Evolutionary conservation across 2,113 vertebrate species (phyloP).

Genomic region (Tinamus guttatus): DNA sequence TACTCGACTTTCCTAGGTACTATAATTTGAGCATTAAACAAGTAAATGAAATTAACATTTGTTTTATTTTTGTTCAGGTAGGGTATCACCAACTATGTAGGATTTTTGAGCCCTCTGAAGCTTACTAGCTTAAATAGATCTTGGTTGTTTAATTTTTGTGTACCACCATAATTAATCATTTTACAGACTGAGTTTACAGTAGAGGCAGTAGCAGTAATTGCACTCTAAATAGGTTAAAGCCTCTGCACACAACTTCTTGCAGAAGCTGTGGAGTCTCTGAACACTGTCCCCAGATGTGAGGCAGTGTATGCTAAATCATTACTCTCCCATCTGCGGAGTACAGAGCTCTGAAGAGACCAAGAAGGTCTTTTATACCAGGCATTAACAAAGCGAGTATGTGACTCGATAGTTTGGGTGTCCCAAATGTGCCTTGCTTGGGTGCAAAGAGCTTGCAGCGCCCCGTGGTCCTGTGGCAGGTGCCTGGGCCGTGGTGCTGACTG

Average conservation of each 20-base stretch:
- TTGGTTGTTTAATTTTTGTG: not conserved
- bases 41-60: not conserved
- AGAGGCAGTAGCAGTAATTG: not conserved
- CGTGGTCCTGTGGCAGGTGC: accelerated
- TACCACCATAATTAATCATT: not conserved
- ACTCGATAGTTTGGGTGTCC: not conserved
- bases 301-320: not conserved
- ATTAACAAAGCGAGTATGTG: not conserved
- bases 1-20: not conserved
- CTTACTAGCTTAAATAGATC: not conserved
- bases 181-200: not conserved
- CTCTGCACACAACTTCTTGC: not conserved
- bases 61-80: not conserved
- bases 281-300: not conserved
- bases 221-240: not conserved
- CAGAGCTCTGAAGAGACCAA: not conserved
- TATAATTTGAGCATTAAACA: not conserved
- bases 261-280: not conserved
- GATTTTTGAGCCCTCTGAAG: not conserved
- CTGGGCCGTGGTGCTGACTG: not conserved
- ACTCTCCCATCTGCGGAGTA: not conserved
- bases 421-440: not conserved
- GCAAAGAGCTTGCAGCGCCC: not conserved
- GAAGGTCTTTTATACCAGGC: not conserved
- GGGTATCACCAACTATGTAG: not conserved